These are phyloP conservation scores for Agrenia bidenticulata DNA, from an alignment of 2,888 invertebrate species.

Conservation along the genomic window DNA sequence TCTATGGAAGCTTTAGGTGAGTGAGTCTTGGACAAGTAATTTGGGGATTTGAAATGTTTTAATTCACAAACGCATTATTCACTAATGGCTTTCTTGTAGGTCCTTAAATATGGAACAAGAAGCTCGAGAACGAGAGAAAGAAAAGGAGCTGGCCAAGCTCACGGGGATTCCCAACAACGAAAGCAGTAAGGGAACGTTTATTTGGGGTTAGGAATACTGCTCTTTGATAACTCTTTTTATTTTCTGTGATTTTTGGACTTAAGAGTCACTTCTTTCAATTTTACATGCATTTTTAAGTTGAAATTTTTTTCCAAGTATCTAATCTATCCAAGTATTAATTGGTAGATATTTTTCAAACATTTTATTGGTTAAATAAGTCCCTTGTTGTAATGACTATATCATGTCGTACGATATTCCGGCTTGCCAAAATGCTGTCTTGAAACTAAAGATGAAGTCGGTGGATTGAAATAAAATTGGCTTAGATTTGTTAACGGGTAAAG, in stretches of 20 bases:
- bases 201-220: constrained; percentile 15
- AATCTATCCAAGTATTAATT: too few species aligned
- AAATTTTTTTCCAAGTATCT: too few species aligned
- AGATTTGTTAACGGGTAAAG: neutral
- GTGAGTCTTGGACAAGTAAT: neutral
- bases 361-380: neutral
- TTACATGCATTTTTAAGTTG: too few species aligned
- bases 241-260: constrained; percentile 12
- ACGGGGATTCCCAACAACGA: constrained; percentile 62
- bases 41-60: neutral
- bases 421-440: too few species aligned
- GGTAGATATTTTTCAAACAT: too few species aligned
- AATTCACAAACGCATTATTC: too few species aligned
- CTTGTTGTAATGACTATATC: neutral
- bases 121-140: constrained; percentile 77
- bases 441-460: too few species aligned
- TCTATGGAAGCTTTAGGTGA: constrained; percentile 88
- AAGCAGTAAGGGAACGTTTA: constrained; percentile 57
- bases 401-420: too few species aligned
- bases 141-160: constrained; percentile 70
- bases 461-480: too few species aligned
- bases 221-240: constrained; percentile 28
- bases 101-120: constrained; percentile 95
- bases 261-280: too few species aligned
- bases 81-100: constrained; percentile 59